Evolutionary conservation across 2,888 invertebrate genomes (phyloP).

Genomic region (Metopia argyrocephala): DNA sequence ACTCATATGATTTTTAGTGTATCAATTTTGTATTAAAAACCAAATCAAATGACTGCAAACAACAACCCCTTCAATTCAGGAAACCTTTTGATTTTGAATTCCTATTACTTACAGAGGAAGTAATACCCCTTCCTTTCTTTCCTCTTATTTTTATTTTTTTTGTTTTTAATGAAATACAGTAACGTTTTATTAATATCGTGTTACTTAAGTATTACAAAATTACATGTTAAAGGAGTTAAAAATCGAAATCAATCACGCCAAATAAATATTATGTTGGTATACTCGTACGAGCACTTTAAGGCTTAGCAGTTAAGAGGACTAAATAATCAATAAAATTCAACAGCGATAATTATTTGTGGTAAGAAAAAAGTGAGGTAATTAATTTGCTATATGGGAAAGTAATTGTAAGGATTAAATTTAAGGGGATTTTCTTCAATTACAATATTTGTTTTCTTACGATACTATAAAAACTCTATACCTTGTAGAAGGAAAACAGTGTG

Average conservation of each 20-base stretch:
- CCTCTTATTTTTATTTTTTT: slow-evolving; percentile 28
- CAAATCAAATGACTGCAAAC: slow-evolving; percentile 5
- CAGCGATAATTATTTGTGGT: slow-evolving; percentile 19
- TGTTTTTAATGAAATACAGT: slow-evolving; percentile 24
- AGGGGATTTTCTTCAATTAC: no score
- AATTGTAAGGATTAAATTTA: background rate
- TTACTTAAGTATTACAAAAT: slow-evolving; percentile 41
- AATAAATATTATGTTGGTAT: slow-evolving; percentile 41
- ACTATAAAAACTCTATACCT: background rate
- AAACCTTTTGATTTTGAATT: slow-evolving; percentile 43
- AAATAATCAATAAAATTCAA: slow-evolving; percentile 47
- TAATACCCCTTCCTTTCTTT: slow-evolving; percentile 25
- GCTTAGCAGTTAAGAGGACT: slow-evolving; percentile 33
- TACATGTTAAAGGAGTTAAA: slow-evolving; percentile 14
- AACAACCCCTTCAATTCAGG: slow-evolving; percentile 14
- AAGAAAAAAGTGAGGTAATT: background rate
- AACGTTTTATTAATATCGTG: slow-evolving; percentile 57
- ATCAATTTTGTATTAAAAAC: slow-evolving; percentile 42
- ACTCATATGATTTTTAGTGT: no score
- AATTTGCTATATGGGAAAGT: background rate
- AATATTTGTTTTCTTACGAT: background rate
- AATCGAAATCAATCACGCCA: slow-evolving; percentile 47
- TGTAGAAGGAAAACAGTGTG: no score
- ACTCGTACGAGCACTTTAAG: no score
- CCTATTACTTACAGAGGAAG: slow-evolving; percentile 57